Evolutionary conservation across 2,797 vertebrate species (phyloP), one percentile per base, ranked within the genome.

Genomic region (Microtus californicus): DNA sequence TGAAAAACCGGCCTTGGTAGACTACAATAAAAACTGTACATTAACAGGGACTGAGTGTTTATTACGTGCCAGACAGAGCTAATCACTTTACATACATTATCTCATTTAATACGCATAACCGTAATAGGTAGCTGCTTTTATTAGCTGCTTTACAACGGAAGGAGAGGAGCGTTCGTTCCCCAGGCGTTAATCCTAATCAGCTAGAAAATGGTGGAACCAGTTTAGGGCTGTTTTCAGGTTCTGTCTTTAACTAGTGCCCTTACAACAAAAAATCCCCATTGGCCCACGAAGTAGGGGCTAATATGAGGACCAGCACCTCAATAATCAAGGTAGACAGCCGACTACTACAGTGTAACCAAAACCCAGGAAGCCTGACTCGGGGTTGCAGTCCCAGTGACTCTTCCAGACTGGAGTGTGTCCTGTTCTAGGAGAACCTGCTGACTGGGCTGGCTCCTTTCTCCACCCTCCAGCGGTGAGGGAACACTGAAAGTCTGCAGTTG

Each of bases 121-220:
- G 34, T 87, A 96, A 93, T 85, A 92, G 95, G 82, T 85, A 92
- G 82, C 56, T 83, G 85, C 91, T 97, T 97, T 97, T 92, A 97
- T 96, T 97, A 96, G 88, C 77, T 45, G n/a, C 87, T 96, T 94
- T 93, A 94, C 90, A 81, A 85, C 0, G 19, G 25, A 91, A 96
- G 89, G 56, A 93, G 81, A 51, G 65, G 63, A 74, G 61, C 80
- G 40, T 17, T 40, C 45, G 51, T 43, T 78, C 81, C 89, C 54
- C 63, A 69, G 54, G 43, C 25, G 6, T 89, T 87, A 92, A 90
- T 61, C 43, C 56, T 67, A 54, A 91, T 91, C 93, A 90, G 43
- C 73, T 92, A 80, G 89, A 80, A 90, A 90, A 65, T 45, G 37
- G 34, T 88, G 67, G 86, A 65, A 74, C 43, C 43, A 65, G 59